Percentiles rank a stretch among this genome's conserved stretches.
phyloP scores from a whole-genome alignment of 2,888 invertebrate species.

The Caenorhabditis macrosperma region DNA sequence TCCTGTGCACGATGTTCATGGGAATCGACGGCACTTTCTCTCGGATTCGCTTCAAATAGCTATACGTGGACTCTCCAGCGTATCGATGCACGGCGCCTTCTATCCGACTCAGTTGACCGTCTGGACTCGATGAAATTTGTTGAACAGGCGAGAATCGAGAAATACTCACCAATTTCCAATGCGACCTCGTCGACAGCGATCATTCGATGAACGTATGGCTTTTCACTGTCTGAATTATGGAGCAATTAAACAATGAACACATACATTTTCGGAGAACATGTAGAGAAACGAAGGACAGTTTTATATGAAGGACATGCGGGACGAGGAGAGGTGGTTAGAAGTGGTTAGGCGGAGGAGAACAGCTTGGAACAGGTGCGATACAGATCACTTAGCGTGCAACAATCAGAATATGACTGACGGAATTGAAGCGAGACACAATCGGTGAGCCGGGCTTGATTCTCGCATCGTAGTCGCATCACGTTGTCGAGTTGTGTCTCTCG shows the following conservation, averaged over 20 bases:
- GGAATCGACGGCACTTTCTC: conserved; percentile 62
- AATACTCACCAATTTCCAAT: conserved; percentile 71
- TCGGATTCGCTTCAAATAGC: conserved; percentile 68
- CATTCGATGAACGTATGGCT: conserved; percentile 76
- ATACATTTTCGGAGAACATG: not conserved
- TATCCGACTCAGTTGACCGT: conserved; percentile 70
- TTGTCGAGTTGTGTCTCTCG: conserved; percentile 60
- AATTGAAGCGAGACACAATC: conserved; percentile 74
- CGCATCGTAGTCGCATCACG: conserved; percentile 61
- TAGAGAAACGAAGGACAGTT: conserved; percentile 1
- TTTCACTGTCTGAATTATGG: conserved; percentile 71
- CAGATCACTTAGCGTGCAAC: conserved; percentile 31
- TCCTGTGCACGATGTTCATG: conserved; percentile 59
- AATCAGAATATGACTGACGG: conserved; percentile 66
- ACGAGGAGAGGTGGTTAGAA: not conserved
- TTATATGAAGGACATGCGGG: not conserved
- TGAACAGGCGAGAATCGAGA: not conserved
- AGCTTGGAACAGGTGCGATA: conserved; percentile 25
- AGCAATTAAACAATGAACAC: not conserved
- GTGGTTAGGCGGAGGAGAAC: conserved; percentile 19
- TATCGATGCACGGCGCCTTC: conserved; percentile 67
- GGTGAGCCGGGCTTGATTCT: conserved; percentile 75
- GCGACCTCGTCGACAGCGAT: conserved; percentile 77
- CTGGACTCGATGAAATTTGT: conserved; percentile 24
- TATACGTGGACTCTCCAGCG: conserved; percentile 74